Percentiles rank a stretch among this genome's conserved stretches.
These are phyloP conservation scores for Chrysolina oricalcia DNA, from an alignment of 2,888 invertebrate species.

Conservation along the genomic window DNA sequence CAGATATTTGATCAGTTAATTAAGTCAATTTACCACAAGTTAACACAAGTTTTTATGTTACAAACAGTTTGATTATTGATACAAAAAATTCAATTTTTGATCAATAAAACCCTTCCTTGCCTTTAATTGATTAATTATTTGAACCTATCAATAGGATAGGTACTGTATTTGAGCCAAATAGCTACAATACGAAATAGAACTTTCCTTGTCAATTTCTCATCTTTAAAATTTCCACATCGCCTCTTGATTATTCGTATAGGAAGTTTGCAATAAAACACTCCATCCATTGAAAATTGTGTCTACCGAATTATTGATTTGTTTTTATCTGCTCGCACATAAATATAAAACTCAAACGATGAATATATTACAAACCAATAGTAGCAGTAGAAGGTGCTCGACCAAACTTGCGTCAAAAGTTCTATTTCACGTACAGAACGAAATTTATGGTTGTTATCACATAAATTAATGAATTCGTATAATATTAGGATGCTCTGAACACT, in stretches of 20 bases:
- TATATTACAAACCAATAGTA: constrained; percentile 46
- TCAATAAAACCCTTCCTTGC: no score
- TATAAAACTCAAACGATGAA: constrained; percentile 34
- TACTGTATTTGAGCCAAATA: no score
- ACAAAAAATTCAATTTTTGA: no score
- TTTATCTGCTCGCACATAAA: constrained; percentile 36
- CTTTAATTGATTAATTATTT: no score
- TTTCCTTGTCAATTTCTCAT: no score
- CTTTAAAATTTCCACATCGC: neutral
- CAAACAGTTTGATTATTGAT: no score
- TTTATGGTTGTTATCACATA: constrained; percentile 55
- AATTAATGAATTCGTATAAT: constrained; percentile 51
- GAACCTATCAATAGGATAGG: no score
- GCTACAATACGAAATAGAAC: no score
- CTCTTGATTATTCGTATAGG: neutral
- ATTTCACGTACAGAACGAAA: constrained; percentile 50
- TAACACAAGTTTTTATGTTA: no score
- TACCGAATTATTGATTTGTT: constrained; percentile 29
- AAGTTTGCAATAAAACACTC: constrained; percentile 9
- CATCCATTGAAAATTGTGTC: neutral
- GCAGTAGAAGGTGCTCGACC: constrained; percentile 51
- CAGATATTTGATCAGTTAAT: no score
- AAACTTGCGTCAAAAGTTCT: constrained; percentile 55
- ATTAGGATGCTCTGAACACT: constrained; percentile 55
- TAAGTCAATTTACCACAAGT: no score